A percentile compares a stretch with the other conserved stretches of the same genome.
Evolutionary conservation across 2,888 invertebrate species (phyloP).

Genomic region (Leptogaster cylindrica): DNA sequence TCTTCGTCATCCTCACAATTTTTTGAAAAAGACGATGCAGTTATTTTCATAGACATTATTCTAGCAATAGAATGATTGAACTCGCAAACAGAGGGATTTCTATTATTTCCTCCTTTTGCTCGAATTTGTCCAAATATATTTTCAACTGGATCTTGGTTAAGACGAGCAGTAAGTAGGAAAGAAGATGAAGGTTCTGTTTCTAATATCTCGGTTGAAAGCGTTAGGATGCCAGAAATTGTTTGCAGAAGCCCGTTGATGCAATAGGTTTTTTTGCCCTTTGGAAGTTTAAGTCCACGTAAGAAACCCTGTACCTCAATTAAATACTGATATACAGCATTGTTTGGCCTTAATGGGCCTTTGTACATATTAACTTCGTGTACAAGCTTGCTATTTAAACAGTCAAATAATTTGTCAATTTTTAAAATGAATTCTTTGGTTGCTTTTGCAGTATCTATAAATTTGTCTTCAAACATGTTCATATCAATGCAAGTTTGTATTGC

Average conservation of each 20-base stretch:
- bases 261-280: background rate
- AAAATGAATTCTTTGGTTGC: background rate
- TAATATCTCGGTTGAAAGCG: background rate
- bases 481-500: background rate
- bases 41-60: background rate
- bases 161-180: background rate
- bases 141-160: slow-evolving; percentile 11
- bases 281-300: background rate
- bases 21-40: too few species aligned
- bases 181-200: background rate
- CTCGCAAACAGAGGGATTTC: slow-evolving; percentile 1
- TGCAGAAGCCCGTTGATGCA: background rate
- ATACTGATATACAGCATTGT: background rate
- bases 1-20: background rate
- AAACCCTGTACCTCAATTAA: background rate
- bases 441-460: background rate
- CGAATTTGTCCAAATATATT: background rate
- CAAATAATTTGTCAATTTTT: background rate
- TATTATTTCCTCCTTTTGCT: background rate
- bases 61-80: background rate
- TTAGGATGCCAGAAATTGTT: background rate
- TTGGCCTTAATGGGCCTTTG: background rate
- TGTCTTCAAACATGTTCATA: background rate
- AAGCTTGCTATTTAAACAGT: background rate
- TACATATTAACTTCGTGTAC: background rate